Conservation (phyloP, 2,797 vertebrate genomes). For the Pipistrellus pygmaeus region DNA sequence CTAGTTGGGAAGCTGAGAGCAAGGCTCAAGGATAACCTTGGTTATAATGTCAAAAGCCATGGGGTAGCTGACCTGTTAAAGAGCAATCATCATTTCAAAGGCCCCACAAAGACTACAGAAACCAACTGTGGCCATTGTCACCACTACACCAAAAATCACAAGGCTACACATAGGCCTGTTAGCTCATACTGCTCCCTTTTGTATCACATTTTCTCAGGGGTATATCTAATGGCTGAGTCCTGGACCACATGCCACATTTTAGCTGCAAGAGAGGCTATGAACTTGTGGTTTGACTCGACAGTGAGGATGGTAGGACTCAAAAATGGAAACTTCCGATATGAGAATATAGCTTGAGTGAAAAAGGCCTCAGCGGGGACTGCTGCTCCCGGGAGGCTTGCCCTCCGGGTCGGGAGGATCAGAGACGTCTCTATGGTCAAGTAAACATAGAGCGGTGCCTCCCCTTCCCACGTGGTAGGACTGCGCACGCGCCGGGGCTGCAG, state of each 20-base stretch:
- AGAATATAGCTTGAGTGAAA: too few species aligned
- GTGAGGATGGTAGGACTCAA: not conserved
- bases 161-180: not conserved
- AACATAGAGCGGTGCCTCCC: not conserved
- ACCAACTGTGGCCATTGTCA: not conserved
- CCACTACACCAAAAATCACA: not conserved
- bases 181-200: not conserved
- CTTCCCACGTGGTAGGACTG: not conserved
- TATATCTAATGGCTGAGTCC: not conserved
- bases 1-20: not conserved
- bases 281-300: not conserved
- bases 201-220: not conserved
- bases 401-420: not conserved
- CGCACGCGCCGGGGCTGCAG: not conserved
- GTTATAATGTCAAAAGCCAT: not conserved
- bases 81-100: not conserved
- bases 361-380: not conserved
- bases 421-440: constrained; percentile 66
- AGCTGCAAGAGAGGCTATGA: not conserved
- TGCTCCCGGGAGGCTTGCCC: fast-evolving
- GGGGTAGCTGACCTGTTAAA: not conserved
- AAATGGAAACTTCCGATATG: not conserved
- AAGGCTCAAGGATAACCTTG: not conserved
- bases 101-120: not conserved
- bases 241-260: not conserved